Percentiles rank a stretch among this genome's conserved stretches.
phyloP scores from a whole-genome alignment of 2,113 vertebrate genomes.

The Mormyrus lacerda region DNA sequence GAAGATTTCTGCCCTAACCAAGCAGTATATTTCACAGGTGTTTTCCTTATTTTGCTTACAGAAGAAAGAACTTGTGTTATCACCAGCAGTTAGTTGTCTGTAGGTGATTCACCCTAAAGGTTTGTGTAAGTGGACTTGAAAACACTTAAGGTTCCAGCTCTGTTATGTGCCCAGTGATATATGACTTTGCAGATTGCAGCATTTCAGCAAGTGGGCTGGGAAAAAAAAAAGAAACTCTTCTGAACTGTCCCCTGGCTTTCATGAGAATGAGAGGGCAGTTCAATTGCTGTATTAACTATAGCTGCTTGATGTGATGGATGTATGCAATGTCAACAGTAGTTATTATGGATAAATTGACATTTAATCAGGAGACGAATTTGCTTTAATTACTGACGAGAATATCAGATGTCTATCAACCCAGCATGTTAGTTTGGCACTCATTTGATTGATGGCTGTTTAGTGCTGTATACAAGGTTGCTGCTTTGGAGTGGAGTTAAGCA shows the following conservation, averaged over 20 bases:
- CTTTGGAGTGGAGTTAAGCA: neutral
- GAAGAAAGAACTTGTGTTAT: neutral
- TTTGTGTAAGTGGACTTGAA: neutral
- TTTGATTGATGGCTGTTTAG: neutral
- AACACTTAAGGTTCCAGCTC: neutral
- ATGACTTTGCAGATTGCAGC: neutral
- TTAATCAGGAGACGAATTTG: neutral
- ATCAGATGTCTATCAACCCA: neutral
- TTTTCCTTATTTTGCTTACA: neutral
- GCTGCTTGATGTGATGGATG: neutral
- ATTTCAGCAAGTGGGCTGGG: neutral
- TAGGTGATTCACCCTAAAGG: neutral
- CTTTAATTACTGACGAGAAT: neutral
- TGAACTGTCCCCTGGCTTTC: neutral
- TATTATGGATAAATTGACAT: neutral
- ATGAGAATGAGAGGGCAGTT: neutral
- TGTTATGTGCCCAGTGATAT: neutral
- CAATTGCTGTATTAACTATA: neutral
- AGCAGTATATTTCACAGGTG: neutral
- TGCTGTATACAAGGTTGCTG: neutral
- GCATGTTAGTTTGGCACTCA: neutral
- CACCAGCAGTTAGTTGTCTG: neutral
- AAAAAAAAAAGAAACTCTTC: neutral
- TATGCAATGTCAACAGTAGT: neutral
- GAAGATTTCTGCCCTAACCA: neutral